Evolutionary conservation across 2,113 vertebrate genomes (phyloP).

Genomic region (Callithrix jacchus): DNA sequence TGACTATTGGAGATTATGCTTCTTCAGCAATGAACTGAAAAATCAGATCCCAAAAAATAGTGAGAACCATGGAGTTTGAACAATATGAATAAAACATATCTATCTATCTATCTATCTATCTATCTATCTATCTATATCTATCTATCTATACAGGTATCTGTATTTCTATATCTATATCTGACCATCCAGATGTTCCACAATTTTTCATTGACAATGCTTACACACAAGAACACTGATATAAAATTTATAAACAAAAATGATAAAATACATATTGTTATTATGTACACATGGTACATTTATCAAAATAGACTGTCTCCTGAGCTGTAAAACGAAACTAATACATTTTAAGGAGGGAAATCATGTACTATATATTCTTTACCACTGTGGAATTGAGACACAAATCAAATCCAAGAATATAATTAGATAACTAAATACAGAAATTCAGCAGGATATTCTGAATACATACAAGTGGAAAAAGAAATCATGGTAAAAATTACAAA

Average conservation of each 20-base stretch:
- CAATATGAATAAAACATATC: neutral
- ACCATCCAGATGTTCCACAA: neutral
- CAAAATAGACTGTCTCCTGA: neutral
- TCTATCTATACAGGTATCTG: neutral
- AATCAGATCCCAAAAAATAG: neutral
- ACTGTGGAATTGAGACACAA: neutral
- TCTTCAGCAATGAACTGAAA: neutral
- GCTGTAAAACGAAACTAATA: neutral
- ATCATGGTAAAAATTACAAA: neutral
- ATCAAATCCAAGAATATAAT: neutral
- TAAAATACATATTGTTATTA: neutral
- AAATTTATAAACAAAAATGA: neutral
- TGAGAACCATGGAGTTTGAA: neutral
- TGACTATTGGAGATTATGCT: neutral
- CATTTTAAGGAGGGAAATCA: neutral
- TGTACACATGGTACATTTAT: neutral
- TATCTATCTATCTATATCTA: neutral
- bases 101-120: neutral
- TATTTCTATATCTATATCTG: neutral
- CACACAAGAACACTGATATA: neutral
- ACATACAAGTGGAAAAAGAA: neutral
- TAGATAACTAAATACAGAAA: neutral
- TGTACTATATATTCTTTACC: neutral
- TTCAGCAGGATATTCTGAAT: neutral
- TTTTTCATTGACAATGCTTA: neutral